A percentile compares a stretch with the other conserved stretches of the same genome.
These are phyloP conservation scores for Deroplatys truncata DNA, from an alignment of 2,888 invertebrate genomes.

Conservation along the genomic window DNA sequence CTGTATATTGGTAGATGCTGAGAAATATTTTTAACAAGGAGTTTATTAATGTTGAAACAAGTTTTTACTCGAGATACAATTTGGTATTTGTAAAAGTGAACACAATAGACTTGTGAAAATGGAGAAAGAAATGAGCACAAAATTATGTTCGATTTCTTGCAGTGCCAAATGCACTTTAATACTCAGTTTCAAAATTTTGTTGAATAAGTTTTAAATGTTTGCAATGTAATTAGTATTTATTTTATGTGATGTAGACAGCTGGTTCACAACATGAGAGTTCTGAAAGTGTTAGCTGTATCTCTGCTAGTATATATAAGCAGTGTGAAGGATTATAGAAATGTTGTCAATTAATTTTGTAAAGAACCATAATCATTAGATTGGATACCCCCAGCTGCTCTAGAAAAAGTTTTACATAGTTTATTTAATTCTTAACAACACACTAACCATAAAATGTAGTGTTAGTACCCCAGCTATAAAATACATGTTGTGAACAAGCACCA, in stretches of 20 bases:
- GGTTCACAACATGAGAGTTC: background rate
- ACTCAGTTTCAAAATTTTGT: background rate
- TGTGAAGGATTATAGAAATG: too few relatives aligned
- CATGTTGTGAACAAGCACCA: too few relatives aligned
- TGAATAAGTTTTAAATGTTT: background rate
- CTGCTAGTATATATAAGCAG: too few relatives aligned
- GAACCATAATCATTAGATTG: too few relatives aligned
- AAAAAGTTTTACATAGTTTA: too few relatives aligned
- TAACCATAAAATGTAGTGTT: too few relatives aligned
- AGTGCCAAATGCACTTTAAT: background rate
- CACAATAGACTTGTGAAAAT: background rate
- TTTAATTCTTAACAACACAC: too few relatives aligned
- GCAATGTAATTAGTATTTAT: background rate
- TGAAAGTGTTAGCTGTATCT: too few relatives aligned
- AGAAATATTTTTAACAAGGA: constrained; percentile 9
- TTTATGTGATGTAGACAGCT: background rate
- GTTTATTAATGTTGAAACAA: constrained; percentile 13
- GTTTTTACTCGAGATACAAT: background rate
- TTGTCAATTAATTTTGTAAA: too few relatives aligned
- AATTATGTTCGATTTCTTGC: background rate
- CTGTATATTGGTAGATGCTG: background rate
- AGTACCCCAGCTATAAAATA: too few relatives aligned
- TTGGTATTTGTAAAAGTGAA: constrained; percentile 5
- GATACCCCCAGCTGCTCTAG: too few relatives aligned
- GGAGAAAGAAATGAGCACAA: background rate